These are phyloP conservation scores for Drosophila eohydei DNA, from an alignment of 2,888 invertebrate genomes.

Conservation along the genomic window DNA sequence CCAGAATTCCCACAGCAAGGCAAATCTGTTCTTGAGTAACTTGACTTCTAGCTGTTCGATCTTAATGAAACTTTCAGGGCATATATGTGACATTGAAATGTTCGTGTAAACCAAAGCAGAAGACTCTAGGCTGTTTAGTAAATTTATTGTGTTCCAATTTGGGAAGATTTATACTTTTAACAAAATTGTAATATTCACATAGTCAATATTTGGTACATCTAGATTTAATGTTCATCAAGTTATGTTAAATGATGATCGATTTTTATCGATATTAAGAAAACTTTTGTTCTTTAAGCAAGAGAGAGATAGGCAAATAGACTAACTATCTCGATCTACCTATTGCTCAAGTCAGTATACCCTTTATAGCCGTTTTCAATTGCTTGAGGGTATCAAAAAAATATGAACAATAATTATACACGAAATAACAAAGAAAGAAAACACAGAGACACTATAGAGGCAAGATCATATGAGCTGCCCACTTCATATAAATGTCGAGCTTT, in stretches of 20 bases:
- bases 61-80: not conserved
- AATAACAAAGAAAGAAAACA: slow-evolving; percentile 44
- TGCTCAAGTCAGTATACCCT: not conserved
- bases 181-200: not conserved
- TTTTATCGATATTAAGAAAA: too few relatives aligned
- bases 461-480: slow-evolving; percentile 34
- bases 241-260: not conserved
- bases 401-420: slow-evolving; percentile 73
- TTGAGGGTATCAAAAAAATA: slow-evolving; percentile 26
- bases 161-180: too few relatives aligned
- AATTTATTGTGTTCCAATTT: not conserved
- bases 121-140: not conserved
- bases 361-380: not conserved
- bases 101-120: not conserved
- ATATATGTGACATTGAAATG: not conserved
- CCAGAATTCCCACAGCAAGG: fast-evolving
- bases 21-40: not conserved
- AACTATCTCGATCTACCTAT: not conserved
- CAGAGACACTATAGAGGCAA: slow-evolving; percentile 24
- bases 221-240: not conserved
- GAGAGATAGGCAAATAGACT: too few relatives aligned
- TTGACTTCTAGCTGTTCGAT: not conserved
- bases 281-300: too few relatives aligned
- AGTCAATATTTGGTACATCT: not conserved
- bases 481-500: slow-evolving; percentile 78